Percentiles rank a stretch among this genome's conserved stretches.
Evolutionary conservation across 2,888 invertebrate genomes (phyloP).

Genomic region (Halictus quadricinctus): DNA sequence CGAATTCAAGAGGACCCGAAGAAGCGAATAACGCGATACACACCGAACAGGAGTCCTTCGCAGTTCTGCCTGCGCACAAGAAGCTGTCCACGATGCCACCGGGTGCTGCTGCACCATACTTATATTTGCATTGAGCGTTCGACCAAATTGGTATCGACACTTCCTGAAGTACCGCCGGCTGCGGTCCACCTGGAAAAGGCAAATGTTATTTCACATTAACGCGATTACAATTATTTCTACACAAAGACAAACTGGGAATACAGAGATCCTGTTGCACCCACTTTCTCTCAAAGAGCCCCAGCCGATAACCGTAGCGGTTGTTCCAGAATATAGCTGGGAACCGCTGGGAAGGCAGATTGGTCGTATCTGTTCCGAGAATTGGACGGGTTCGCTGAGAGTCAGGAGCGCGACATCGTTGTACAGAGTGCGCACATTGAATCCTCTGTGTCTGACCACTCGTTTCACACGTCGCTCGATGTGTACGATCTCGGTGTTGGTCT

Average conservation of each 20-base stretch:
- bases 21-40: conserved; percentile 79
- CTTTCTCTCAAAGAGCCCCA: conserved; percentile 94
- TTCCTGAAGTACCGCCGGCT: conserved; percentile 91
- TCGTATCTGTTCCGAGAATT: conserved; percentile 88
- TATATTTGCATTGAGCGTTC: conserved; percentile 89
- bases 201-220: neutral
- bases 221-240: neutral
- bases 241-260: neutral
- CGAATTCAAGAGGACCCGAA: neutral
- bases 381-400: conserved; percentile 90
- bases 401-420: conserved; percentile 93
- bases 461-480: conserved; percentile 92
- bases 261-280: conserved; percentile 71
- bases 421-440: conserved; percentile 92
- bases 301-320: conserved; percentile 91
- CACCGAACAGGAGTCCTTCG: conserved; percentile 95
- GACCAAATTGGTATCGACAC: conserved; percentile 93
- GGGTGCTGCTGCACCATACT: conserved; percentile 93
- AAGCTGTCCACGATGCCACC: conserved; percentile 95
- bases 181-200: conserved; percentile 88
- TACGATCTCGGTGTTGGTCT: conserved; percentile 88
- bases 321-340: conserved; percentile 86
- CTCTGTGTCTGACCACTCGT: conserved; percentile 92
- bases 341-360: conserved; percentile 90
- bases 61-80: conserved; percentile 93